phyloP scores from a whole-genome alignment of 2,797 vertebrate genomes.

The Thripadectes ignobilis region DNA sequence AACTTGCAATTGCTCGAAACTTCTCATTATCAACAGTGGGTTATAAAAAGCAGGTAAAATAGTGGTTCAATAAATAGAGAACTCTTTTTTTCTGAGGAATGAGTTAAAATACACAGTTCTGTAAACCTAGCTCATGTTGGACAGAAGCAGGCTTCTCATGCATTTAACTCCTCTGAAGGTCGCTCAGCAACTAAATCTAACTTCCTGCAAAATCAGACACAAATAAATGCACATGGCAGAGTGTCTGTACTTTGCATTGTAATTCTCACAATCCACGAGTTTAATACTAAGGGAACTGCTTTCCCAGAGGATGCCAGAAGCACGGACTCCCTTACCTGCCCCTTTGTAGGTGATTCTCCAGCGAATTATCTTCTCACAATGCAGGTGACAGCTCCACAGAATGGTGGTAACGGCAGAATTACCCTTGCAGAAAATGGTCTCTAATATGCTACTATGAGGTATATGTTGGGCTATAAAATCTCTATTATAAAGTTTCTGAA shows the following conservation, averaged over 20 bases:
- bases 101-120: neutral
- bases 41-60: neutral
- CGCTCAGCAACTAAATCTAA: neutral
- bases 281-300: neutral
- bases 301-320: neutral
- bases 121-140: neutral
- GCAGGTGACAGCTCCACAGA: neutral
- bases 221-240: neutral
- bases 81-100: neutral
- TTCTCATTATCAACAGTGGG: neutral
- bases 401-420: neutral
- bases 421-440: neutral
- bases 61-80: neutral
- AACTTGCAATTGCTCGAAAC: neutral
- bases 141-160: neutral
- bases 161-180: neutral
- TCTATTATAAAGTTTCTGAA: neutral
- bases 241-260: neutral
- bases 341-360: neutral
- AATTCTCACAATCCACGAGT: neutral
- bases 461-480: neutral
- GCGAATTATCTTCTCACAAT: neutral
- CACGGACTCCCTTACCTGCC: neutral
- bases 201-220: neutral
- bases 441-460: neutral